Conservation (phyloP, 2,797 vertebrate species). For the Crypturellus tataupa region DNA sequence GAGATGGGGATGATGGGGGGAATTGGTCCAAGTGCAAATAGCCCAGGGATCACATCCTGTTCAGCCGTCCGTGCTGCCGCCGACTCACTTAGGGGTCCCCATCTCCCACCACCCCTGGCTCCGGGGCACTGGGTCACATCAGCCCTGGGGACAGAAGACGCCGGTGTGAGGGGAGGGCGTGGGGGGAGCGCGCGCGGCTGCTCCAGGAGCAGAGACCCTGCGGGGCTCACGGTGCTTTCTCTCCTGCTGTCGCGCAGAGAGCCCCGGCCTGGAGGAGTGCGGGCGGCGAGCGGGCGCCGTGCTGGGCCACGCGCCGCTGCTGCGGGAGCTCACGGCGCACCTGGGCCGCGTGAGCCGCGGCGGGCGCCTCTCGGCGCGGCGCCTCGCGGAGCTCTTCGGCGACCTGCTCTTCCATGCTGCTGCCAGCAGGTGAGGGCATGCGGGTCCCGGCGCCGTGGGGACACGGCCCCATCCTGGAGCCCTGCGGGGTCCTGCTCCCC, state of each 20-base stretch:
- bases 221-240: neutral
- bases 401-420: constrained; percentile 79
- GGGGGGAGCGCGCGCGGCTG: accelerated
- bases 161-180: too few relatives aligned
- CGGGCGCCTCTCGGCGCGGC: constrained; percentile 64
- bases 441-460: too few relatives aligned
- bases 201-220: neutral
- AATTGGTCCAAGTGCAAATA: neutral
- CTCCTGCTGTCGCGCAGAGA: constrained; percentile 73
- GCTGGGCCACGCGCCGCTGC: constrained; percentile 83
- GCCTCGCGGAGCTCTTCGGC: constrained; percentile 81
- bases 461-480: neutral
- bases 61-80: too few relatives aligned
- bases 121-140: neutral
- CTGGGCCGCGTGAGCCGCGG: constrained; percentile 79
- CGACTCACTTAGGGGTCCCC: neutral
- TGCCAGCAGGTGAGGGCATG: constrained; percentile 77
- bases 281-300: constrained; percentile 83
- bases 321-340: constrained; percentile 81
- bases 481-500: neutral
- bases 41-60: neutral
- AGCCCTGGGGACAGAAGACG: neutral
- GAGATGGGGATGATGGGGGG: neutral
- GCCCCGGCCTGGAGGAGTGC: constrained; percentile 81
- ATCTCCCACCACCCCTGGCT: accelerated